Conservation (phyloP, 2,888 invertebrate genomes). For the Hydrotaea cyrtoneurina region DNA sequence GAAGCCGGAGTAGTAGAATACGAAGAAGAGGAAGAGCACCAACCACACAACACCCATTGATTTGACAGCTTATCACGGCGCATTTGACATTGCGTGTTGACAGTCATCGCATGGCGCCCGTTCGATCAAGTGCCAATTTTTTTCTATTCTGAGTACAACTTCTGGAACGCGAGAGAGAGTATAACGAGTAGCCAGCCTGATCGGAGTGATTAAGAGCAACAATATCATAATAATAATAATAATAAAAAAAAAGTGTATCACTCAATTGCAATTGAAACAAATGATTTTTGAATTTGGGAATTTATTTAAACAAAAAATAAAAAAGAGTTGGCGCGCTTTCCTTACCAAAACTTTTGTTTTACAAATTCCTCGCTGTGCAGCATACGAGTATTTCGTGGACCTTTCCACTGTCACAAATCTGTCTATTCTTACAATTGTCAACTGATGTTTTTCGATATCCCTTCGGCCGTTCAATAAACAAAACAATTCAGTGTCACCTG, state of each 20-base stretch:
- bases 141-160: constrained; percentile 53
- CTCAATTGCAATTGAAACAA: neutral
- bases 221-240: constrained; percentile 12
- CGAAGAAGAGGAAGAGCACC: constrained; percentile 10
- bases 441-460: neutral
- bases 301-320: too few species aligned
- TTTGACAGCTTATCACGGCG: constrained; percentile 66
- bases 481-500: constrained; percentile 58
- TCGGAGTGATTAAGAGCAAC: constrained; percentile 11
- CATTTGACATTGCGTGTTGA: constrained; percentile 70
- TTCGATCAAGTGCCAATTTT: constrained; percentile 64
- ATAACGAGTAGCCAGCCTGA: neutral
- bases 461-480: neutral
- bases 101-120: constrained; percentile 68
- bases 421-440: neutral
- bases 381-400: too few species aligned
- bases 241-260: neutral
- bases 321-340: too few species aligned
- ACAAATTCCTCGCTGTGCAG: too few species aligned
- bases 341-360: too few species aligned
- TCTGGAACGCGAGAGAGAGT: constrained; percentile 23
- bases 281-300: too few species aligned
- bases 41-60: constrained; percentile 14
- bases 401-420: neutral
- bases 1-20: too few species aligned